These are phyloP conservation scores for Pantherophis alleghaniensis DNA, from an alignment of 2,797 vertebrate genomes.

Conservation along the genomic window DNA sequence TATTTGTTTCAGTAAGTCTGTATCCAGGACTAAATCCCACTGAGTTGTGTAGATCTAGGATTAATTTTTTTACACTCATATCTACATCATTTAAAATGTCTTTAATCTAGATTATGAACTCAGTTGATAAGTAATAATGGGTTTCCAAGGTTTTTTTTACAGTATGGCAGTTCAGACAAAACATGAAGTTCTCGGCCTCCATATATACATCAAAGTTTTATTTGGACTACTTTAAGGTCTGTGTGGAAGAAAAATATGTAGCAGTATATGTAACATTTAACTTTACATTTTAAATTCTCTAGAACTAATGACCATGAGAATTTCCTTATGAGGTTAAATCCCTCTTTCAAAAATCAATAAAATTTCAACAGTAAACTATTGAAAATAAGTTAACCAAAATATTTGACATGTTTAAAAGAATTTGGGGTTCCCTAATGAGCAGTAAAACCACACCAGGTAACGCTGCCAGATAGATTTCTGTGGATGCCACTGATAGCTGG, in stretches of 20 bases:
- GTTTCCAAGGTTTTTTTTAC: constrained; percentile 56
- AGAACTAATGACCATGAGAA: neutral
- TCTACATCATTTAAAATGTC: neutral
- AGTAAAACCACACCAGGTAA: neutral
- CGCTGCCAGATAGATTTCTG: neutral
- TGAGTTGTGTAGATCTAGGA: neutral
- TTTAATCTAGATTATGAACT: neutral
- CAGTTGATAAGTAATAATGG: constrained; percentile 66
- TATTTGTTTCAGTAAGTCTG: neutral
- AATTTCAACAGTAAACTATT: neutral
- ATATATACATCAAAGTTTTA: constrained; percentile 37
- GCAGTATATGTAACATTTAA: neutral
- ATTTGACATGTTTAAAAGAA: neutral
- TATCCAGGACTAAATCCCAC: neutral
- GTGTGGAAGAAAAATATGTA: neutral
- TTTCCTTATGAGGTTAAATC: neutral
- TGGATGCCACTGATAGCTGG: constrained; percentile 5
- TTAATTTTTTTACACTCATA: neutral
- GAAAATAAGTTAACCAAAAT: neutral
- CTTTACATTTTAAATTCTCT: neutral
- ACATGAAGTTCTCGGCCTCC: constrained; percentile 15
- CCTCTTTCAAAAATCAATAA: neutral
- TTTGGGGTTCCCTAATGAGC: neutral
- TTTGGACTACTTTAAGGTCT: constrained; percentile 50
- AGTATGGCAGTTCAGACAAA: constrained; percentile 50